Conservation (phyloP, 2,113 vertebrate genomes). For the Carassius carassius region DNA sequence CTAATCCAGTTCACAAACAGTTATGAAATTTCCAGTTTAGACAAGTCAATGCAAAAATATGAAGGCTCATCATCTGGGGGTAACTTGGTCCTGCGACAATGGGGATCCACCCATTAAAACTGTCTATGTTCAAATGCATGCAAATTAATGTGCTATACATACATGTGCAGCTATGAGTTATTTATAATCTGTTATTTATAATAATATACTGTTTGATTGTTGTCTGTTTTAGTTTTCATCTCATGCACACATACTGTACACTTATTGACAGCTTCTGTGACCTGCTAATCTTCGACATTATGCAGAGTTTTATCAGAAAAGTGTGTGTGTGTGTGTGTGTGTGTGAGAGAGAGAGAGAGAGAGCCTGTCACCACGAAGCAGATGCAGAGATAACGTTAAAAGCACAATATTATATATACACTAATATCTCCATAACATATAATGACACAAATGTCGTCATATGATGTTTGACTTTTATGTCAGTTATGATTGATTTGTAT, state of each 20-base stretch:
- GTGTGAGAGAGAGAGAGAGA: neutral
- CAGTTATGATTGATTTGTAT: neutral
- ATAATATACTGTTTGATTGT: neutral
- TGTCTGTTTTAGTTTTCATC: neutral
- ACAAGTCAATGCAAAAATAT: neutral
- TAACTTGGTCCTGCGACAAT: neutral
- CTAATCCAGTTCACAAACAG: conserved; percentile 62
- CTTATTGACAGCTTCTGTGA: neutral
- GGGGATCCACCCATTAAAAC: neutral
- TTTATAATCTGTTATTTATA: too few relatives aligned
- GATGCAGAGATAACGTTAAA: neutral
- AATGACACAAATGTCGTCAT: neutral
- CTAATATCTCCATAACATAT: neutral
- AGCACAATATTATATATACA: neutral
- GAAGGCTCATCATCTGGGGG: neutral
- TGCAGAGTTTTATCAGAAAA: neutral
- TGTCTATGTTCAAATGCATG: neutral
- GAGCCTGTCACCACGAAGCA: neutral
- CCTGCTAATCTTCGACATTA: neutral
- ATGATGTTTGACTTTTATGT: neutral
- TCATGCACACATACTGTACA: conserved; percentile 3
- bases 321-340: neutral
- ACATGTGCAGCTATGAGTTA: neutral
- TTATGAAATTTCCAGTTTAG: conserved; percentile 64
- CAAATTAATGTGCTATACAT: neutral